Conservation (phyloP, 2,797 vertebrate genomes). For the Melanogrammus aeglefinus region DNA sequence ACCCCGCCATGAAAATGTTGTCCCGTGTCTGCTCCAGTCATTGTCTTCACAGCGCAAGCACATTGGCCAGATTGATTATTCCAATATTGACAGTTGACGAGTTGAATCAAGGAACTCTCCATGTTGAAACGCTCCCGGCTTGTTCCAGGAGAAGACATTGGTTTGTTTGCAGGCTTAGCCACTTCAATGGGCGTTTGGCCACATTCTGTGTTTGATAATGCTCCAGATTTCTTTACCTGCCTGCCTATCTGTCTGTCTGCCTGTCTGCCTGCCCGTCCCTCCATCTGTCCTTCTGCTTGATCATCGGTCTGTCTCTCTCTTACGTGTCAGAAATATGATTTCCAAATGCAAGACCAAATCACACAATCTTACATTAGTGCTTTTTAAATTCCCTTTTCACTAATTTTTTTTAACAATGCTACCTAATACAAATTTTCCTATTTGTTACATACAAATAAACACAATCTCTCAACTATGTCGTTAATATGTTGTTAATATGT, state of each 20-base stretch:
- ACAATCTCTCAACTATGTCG: neutral
- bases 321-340: neutral
- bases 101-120: neutral
- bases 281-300: neutral
- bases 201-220: neutral
- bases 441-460: conserved; percentile 9
- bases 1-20: conserved; percentile 4
- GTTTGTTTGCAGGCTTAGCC: neutral
- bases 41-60: conserved; percentile 1
- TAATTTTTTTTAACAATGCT: conserved; percentile 33
- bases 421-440: conserved; percentile 18
- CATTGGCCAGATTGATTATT: neutral
- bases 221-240: neutral
- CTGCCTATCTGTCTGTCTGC: neutral
- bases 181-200: neutral
- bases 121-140: neutral
- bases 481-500: neutral
- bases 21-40: conserved; percentile 44
- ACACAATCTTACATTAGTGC: neutral
- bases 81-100: neutral
- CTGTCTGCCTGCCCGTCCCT: neutral
- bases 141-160: neutral
- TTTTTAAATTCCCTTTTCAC: conserved; percentile 6
- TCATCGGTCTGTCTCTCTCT: neutral
- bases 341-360: neutral